A percentile compares a stretch with the other conserved stretches of the same genome.
Evolutionary conservation across 2,113 vertebrate genomes (phyloP).

Genomic region (Cyphomyrus plagiostoma): DNA sequence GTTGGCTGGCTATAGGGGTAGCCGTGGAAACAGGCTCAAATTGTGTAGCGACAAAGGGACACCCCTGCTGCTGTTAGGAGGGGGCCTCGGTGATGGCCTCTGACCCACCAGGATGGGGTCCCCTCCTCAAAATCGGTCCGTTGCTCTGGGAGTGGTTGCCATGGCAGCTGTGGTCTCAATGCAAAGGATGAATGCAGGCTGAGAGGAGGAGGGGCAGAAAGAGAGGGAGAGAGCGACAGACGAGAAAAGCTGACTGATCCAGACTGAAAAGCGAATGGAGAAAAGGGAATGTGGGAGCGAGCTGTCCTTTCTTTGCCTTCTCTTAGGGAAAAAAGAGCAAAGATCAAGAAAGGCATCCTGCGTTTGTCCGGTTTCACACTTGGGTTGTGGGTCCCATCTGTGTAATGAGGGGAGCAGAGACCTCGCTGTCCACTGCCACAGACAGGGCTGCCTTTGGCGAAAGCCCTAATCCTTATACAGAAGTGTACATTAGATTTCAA

Average conservation of each 20-base stretch:
- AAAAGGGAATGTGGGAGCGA: constrained; percentile 13
- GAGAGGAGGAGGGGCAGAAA: constrained; percentile 34
- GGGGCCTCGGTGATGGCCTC: constrained; percentile 57
- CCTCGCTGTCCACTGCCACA: not conserved
- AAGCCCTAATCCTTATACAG: not conserved
- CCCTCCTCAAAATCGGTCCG: constrained; percentile 27
- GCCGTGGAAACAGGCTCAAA: constrained; percentile 62
- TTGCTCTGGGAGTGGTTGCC: constrained; percentile 56
- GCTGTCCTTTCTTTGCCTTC: constrained; percentile 16
- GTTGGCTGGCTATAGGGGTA: constrained; percentile 54
- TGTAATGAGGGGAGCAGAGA: not conserved
- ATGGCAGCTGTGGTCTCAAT: constrained; percentile 55
- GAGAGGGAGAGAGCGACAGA: not conserved
- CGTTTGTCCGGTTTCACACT: constrained; percentile 35
- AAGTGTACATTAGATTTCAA: not conserved
- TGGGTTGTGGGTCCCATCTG: not conserved
- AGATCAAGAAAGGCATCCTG: constrained; percentile 26
- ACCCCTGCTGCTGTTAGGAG: constrained; percentile 59
- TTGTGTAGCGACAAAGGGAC: constrained; percentile 66
- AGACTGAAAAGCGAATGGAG: constrained; percentile 17
- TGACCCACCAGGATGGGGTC: constrained; percentile 56
- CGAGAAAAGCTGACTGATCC: constrained; percentile 18
- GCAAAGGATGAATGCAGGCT: constrained; percentile 39
- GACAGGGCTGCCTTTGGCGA: not conserved
- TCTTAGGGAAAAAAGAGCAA: constrained; percentile 39